phyloP scores from a whole-genome alignment of 2,113 vertebrate genomes.

The Archocentrus centrarchus region DNA sequence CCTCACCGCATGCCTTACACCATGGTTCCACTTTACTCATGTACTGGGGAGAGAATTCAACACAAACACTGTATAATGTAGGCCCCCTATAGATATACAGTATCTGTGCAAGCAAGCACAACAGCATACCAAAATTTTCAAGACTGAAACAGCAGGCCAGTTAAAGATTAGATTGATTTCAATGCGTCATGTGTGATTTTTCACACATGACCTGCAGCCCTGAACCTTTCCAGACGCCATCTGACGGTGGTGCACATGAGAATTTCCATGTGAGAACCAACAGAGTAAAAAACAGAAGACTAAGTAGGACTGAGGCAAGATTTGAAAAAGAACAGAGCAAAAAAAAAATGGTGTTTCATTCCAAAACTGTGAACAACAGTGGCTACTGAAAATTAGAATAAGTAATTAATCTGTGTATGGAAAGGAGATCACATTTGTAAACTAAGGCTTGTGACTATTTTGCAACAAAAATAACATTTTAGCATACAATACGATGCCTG shows the following conservation, averaged over 20 bases:
- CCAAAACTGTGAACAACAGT: background rate
- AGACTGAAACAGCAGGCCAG: background rate
- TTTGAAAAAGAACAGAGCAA: background rate
- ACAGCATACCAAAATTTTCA: background rate
- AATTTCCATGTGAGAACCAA: background rate
- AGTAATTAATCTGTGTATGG: background rate
- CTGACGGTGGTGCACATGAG: background rate
- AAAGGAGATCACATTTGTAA: background rate
- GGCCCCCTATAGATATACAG: background rate
- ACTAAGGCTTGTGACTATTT: background rate
- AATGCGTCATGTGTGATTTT: background rate
- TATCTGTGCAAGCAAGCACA: background rate
- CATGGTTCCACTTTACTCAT: constrained; percentile 97
- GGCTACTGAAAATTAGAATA: background rate
- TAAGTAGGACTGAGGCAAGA: background rate
- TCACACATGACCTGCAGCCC: background rate
- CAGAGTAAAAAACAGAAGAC: background rate
- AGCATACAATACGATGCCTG: background rate
- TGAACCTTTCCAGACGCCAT: background rate
- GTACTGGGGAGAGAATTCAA: constrained; percentile 81
- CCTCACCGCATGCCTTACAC: constrained; percentile 98
- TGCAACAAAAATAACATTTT: background rate
- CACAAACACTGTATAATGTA: background rate
- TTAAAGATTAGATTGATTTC: background rate
- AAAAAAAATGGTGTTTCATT: background rate